Conservation (phyloP, 2,797 vertebrate species). For the Toxotes lorentzi region DNA sequence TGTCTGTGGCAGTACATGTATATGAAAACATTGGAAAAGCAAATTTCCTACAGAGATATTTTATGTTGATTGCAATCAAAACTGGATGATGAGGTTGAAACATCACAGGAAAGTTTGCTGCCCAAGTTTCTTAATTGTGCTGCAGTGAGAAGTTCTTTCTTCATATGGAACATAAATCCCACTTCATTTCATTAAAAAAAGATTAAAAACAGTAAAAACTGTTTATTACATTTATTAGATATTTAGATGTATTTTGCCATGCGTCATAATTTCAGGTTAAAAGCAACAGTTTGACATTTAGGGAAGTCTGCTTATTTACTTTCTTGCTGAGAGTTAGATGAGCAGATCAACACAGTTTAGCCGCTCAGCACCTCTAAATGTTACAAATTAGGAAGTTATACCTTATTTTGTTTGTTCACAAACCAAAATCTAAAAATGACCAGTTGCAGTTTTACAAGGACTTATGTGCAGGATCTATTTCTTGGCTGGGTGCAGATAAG, state of each 20-base stretch:
- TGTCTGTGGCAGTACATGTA: slow-evolving; percentile 12
- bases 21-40: slow-evolving; percentile 41
- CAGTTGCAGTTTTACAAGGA: background rate
- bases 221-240: background rate
- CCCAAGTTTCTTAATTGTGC: slow-evolving; percentile 27
- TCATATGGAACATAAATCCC: background rate
- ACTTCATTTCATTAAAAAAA: slow-evolving; percentile 16
- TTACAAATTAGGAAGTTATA: background rate
- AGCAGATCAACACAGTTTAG: background rate
- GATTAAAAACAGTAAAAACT: background rate
- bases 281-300: background rate
- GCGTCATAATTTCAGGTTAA: background rate
- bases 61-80: slow-evolving; percentile 70
- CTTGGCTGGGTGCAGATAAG: background rate
- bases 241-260: background rate
- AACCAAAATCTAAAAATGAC: background rate
- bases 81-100: slow-evolving; percentile 44
- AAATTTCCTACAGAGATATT: slow-evolving; percentile 22
- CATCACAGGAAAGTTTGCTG: slow-evolving; percentile 23
- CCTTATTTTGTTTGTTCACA: background rate
- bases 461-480: background rate
- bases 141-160: slow-evolving; percentile 17
- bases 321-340: background rate
- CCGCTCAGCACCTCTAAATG: background rate
- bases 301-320: too few relatives aligned